phyloP scores from a whole-genome alignment of 2,797 vertebrate species.

The Tamandua tetradactyla region DNA sequence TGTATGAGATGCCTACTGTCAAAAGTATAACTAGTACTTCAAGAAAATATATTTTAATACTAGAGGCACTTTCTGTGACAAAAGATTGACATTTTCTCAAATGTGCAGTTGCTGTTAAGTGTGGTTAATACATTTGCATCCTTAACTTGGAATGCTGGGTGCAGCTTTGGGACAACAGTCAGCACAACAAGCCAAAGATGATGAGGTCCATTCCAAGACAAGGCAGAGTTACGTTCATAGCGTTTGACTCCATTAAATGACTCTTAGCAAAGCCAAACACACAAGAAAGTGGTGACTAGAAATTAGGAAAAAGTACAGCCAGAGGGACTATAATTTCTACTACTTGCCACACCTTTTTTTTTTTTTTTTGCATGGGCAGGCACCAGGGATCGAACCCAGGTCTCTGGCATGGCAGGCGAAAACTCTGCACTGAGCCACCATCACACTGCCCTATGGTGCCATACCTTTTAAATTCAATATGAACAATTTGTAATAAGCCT shows the following conservation, averaged over 20 bases:
- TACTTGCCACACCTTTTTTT: rapidly evolving
- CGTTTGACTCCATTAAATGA: background rate
- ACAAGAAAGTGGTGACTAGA: background rate
- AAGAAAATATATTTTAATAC: background rate
- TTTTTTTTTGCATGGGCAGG: too few relatives aligned
- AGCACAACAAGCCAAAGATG: background rate
- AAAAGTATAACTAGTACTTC: background rate
- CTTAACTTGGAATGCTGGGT: background rate
- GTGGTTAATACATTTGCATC: too few relatives aligned
- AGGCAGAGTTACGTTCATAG: background rate
- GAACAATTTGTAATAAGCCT: too few relatives aligned
- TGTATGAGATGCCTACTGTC: background rate
- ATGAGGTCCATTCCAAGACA: background rate
- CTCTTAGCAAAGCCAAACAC: background rate
- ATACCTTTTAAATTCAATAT: background rate
- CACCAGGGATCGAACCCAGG: too few relatives aligned
- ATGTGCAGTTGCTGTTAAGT: too few relatives aligned
- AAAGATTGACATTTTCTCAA: background rate
- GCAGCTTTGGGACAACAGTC: background rate
- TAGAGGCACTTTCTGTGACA: rapidly evolving
- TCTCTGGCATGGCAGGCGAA: too few relatives aligned
- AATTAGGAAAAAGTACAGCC: background rate
- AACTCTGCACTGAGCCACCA: too few relatives aligned
- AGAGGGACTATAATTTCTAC: rapidly evolving
- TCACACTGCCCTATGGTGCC: rapidly evolving